Conservation (phyloP, 2,888 invertebrate genomes). For the Globia sparganii region DNA sequence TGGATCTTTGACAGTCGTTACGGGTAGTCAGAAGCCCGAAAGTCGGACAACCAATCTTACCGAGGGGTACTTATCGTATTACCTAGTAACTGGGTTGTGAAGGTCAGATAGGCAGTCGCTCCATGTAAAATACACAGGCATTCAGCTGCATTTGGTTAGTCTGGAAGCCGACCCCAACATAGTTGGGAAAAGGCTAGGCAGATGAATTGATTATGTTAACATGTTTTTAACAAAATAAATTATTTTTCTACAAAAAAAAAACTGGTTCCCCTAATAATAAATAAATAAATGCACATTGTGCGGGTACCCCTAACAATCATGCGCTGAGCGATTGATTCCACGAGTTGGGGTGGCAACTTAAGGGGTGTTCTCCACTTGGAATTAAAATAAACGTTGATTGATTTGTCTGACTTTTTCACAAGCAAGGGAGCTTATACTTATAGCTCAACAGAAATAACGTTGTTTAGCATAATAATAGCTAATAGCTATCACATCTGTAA, state of each 20-base stretch:
- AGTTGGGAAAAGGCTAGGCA: no score
- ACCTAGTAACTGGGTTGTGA: no score
- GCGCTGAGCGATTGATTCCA: slow-evolving; percentile 70
- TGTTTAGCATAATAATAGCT: no score
- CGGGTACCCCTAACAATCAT: slow-evolving; percentile 55
- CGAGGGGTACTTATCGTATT: no score
- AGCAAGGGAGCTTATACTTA: background rate
- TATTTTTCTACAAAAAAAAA: slow-evolving; percentile 32
- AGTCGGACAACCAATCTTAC: no score
- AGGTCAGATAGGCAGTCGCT: no score
- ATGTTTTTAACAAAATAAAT: slow-evolving; percentile 19
- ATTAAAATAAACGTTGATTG: slow-evolving; percentile 2
- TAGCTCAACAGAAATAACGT: background rate
- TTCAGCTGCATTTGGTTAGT: no score
- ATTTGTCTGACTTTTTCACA: background rate
- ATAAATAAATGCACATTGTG: slow-evolving; percentile 69
- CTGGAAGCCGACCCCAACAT: no score
- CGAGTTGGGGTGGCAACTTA: slow-evolving; percentile 54
- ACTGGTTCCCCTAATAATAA: slow-evolving; percentile 54
- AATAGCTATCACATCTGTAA: no score
- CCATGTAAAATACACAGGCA: no score
- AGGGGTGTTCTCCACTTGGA: slow-evolving; percentile 44
- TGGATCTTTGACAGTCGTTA: no score
- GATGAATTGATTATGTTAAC: background rate
- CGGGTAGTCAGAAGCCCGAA: no score